Evolutionary conservation across 2,113 vertebrate genomes (phyloP), one percentile per base, ranked within the genome.

Genomic region (Thalassarche chlororhynchos): DNA sequence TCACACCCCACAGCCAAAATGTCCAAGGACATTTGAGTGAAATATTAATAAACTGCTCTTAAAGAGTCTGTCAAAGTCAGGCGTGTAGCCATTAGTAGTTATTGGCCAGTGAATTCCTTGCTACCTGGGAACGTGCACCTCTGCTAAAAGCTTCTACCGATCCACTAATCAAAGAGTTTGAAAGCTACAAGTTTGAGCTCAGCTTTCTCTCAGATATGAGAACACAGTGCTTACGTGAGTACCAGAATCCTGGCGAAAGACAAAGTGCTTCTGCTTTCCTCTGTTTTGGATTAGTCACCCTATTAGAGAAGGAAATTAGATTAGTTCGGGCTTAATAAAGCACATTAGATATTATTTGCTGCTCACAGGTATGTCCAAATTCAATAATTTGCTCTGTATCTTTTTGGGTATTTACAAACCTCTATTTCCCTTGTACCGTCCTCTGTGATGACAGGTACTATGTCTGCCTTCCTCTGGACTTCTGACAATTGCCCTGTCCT

Each of bases 401-500:
- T 80, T 83, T 52, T 5, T 6, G 28, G 29, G 16, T 86, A 88
- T 88, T 93, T 90, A 77, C 66, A 83, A 93, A 85, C 44, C 66
- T 75, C 69, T 49, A 4, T 52, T 83, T 91, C 85, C 78, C 54
- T 77, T 77, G 66, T 9, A 80, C 31, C 1, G 8, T 76, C 88
- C 85, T 88, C 75, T 58, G 64, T 11, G 12, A 64, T 90, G 82
- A 95, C 85, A 93, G 52, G 62, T 74, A 69, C 92, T 46, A 3
- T 29, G 68, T 90, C 88, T 95, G 87, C 66, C 60, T 86, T 88
- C 68, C 75, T 74, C 51, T 4, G 5, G 62, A 71, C 70, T 94
- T 90, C 91, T 94, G 81, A 95, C 78, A 85, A 93, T 34, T 88
- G n/a, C 66, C 65, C 78, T 90, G 1, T 38, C 74, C 71, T 83